Percentiles rank a stretch among this genome's conserved stretches.
These are phyloP conservation scores for Yponomeuta cagnagella DNA, from an alignment of 2,888 invertebrate species.

Conservation along the genomic window DNA sequence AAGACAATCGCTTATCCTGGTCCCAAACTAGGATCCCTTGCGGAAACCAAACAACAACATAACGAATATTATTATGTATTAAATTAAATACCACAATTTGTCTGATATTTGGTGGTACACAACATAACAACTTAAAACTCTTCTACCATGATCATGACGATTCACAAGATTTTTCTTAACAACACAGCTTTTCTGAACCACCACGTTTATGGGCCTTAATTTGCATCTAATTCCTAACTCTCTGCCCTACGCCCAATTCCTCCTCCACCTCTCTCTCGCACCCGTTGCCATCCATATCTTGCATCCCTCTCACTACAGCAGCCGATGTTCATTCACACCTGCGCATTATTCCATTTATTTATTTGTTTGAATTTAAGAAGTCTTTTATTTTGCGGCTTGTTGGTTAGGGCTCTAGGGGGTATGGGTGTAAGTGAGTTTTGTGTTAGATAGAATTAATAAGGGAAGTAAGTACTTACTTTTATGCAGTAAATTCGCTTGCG, in stretches of 20 bases:
- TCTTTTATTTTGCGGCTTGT: constrained; percentile 48
- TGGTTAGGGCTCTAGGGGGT: constrained; percentile 25
- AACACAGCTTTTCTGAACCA: neutral
- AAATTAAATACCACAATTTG: too few species aligned
- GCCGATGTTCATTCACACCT: constrained; percentile 62
- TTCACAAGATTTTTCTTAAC: too few species aligned
- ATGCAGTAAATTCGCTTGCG: constrained; percentile 2
- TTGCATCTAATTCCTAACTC: constrained; percentile 3
- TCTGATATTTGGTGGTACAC: too few species aligned
- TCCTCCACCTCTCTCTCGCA: neutral
- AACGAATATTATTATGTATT: too few species aligned
- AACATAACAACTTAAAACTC: too few species aligned
- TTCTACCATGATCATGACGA: too few species aligned
- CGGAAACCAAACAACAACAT: too few species aligned
- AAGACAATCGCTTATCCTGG: too few species aligned
- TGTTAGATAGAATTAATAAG: neutral
- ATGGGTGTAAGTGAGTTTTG: constrained; percentile 29
- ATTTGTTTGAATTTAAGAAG: constrained; percentile 50
- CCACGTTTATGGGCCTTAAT: neutral
- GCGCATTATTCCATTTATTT: constrained; percentile 56
- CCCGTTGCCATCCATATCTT: constrained; percentile 21
- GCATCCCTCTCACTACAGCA: constrained; percentile 49
- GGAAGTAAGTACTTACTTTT: constrained; percentile 13
- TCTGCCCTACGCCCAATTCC: neutral
- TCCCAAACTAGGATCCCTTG: too few species aligned